A percentile compares a stretch with the other conserved stretches of the same genome.
Conservation (phyloP, 2,113 vertebrate genomes). For the Aphelocoma coerulescens region DNA sequence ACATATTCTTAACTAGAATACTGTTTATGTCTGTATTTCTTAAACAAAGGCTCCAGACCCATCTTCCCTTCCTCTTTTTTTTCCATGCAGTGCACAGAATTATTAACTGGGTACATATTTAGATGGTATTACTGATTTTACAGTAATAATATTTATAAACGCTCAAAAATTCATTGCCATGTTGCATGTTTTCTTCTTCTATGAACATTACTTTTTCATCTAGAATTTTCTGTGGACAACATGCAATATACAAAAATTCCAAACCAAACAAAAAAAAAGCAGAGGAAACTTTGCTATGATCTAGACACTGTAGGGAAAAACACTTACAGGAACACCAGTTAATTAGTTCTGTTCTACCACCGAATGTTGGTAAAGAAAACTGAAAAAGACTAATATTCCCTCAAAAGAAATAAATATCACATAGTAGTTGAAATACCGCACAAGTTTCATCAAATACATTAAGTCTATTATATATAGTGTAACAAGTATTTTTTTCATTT, state of each 20-base stretch:
- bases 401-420: neutral
- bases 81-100: neutral
- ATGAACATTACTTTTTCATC: neutral
- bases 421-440: neutral
- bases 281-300: neutral
- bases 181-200: neutral
- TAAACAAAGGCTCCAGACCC: neutral
- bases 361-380: neutral
- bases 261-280: neutral
- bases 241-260: neutral
- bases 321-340: neutral
- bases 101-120: neutral
- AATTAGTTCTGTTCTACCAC: neutral
- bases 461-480: too few species aligned
- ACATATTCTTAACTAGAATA: neutral
- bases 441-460: neutral
- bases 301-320: neutral
- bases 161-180: neutral
- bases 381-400: neutral
- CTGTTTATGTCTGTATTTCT: neutral
- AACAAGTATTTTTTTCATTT: neutral
- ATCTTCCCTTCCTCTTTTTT: neutral
- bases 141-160: neutral
- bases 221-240: neutral
- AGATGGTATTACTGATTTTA: neutral